phyloP scores from a whole-genome alignment of 2,888 invertebrate genomes.

The Stenolophus ochropezus region DNA sequence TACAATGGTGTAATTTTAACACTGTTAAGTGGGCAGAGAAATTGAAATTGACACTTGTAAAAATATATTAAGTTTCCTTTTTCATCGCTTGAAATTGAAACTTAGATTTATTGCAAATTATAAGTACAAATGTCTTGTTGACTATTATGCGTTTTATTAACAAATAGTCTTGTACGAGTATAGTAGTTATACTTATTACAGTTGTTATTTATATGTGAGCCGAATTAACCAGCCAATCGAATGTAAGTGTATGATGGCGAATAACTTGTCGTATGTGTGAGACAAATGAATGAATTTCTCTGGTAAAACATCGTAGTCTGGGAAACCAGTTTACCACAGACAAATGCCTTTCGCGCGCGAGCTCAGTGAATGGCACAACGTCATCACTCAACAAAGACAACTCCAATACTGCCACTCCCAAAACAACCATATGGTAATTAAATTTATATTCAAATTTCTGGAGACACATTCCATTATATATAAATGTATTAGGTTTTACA shows the following conservation, averaged over 20 bases:
- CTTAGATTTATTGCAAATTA: constrained; percentile 19
- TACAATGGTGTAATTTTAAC: constrained; percentile 24
- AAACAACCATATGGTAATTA: too few relatives aligned
- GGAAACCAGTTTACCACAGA: constrained; percentile 55
- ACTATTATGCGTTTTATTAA: too few relatives aligned
- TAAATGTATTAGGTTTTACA: too few relatives aligned
- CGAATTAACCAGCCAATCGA: too few relatives aligned
- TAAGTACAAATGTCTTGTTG: too few relatives aligned
- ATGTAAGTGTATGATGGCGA: too few relatives aligned
- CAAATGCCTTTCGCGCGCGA: constrained; percentile 47
- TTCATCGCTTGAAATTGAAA: not conserved
- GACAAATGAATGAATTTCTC: constrained; percentile 49
- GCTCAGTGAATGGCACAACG: constrained; percentile 36
- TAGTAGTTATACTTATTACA: too few relatives aligned
- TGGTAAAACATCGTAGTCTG: constrained; percentile 29
- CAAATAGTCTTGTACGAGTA: too few relatives aligned
- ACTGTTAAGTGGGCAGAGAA: not conserved
- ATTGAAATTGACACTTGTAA: constrained; percentile 19
- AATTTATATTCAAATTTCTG: too few relatives aligned
- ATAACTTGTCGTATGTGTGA: too few relatives aligned
- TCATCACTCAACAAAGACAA: constrained; percentile 30
- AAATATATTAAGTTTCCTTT: constrained; percentile 22
- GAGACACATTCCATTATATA: too few relatives aligned
- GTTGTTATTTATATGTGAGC: too few relatives aligned
- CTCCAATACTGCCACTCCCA: not conserved